Base-by-base conservation (phyloP, 2,797 vertebrate species). In the Gymnocypris eckloni region DNA sequence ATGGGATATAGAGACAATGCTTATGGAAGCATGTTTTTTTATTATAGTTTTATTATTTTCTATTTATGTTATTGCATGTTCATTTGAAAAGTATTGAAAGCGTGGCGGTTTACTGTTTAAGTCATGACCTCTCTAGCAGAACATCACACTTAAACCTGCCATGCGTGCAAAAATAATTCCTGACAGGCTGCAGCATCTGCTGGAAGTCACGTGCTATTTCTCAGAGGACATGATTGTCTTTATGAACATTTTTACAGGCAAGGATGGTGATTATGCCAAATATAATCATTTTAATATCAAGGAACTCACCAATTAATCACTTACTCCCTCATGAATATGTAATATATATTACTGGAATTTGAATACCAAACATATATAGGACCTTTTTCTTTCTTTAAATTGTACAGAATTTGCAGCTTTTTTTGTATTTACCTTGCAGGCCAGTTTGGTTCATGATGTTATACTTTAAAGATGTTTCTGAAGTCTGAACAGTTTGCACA, bases 401-500 rank as follows among this genome's bases (percentile, higher is more conserved):
- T 90, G 86, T 85, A 76, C 54, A 79, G 33, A 72, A 43, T 77
- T 75, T 70, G 69, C 28, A 18, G 22, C 37, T 25, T 61, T 52
- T 77, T 83, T 86, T 87, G 41, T 88, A 83, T 84, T 82, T 84
- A 77, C 80, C 50, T 77, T 89, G 81, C 80, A 87, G 86, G 80
- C 73, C 79, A 81, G 83, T 90, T 88, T 69, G 56, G 48, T 85
- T 88, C 39, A 66, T 87, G 61, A 82, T 75, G 84, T 81, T 79
- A 83, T 86, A 86, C 89, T 81, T 89, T 61, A 87, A 84, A 84
- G 20, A 81, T 79, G 77, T 79, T 84, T 88, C 67, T 81, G 25
- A 77, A 52, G 25, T 88, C 82, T 83, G 83, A 87, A 84, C 79
- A 67, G 76, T 90, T 88, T 91, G 87, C 89, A 91, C 87, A 82